Base-by-base conservation (phyloP, 1,140 invertebrate genomes). In the Pogonognathellus flavescens region DNA sequence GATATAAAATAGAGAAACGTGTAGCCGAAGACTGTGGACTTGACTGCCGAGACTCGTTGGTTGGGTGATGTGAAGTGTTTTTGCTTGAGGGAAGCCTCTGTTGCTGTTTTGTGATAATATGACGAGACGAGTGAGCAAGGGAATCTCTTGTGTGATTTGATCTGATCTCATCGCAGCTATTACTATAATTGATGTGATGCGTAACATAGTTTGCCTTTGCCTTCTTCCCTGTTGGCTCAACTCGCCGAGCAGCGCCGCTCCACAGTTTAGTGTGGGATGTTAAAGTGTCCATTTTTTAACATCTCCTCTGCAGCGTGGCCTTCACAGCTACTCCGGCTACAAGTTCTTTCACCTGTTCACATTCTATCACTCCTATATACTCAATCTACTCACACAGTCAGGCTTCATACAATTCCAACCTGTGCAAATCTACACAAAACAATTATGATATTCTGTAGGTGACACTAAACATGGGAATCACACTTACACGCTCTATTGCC, bases 291-390 rank as follows among this genome's bases (percentile, higher is more conserved):
- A 14, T 66, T 66, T 66, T 66, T 66, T 66, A 66, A 9, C 62
- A 66, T 66, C 62, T 66, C 22, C 20, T 25, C 5, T 66, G 10
- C 22, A 25, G 20, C 22, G 62, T 82, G 81, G 81, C 81, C 81
- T 82, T 82, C 81, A 82, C 53, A 66, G 22, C 7, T 22, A 25
- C 62, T 66, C 9, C 62, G 20, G 18, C 62, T 66, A 66, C 62
- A 66, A 60, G 81, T 82, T 82, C 81, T 82, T 82, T 82, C 81
- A 82, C 81, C 81, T 82, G 57, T 59, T 82, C 8, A 11, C 62
- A 25, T 66, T 66, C 62, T 22, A 66, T 31, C 62, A 66, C 13
- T 62, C 25, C 25, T 59, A 59, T 59, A 20, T 60, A 41, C 31
- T 3, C 31, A 41, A 3, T 41, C 6, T 41, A 41, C 6, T 41